A percentile compares a stretch with the other conserved stretches of the same genome.
phyloP scores from a whole-genome alignment of 2,113 vertebrate genomes.

The Gavia stellata region DNA sequence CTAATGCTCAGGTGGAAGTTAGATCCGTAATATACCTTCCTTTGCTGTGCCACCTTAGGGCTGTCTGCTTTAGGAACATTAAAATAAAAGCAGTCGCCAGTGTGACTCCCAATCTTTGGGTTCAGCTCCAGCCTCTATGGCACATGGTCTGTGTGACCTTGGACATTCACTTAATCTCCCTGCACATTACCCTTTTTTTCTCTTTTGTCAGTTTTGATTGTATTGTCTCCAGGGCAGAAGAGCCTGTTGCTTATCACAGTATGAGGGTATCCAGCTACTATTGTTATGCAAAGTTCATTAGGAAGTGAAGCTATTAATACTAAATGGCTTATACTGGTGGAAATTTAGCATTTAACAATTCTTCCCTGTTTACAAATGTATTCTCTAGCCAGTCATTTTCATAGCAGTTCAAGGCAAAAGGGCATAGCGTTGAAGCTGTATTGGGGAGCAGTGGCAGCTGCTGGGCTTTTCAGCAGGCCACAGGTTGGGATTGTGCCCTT shows the following conservation, averaged over 20 bases:
- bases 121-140: background rate
- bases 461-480: background rate
- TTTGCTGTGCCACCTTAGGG: background rate
- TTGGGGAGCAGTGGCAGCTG: background rate
- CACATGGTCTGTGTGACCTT: background rate
- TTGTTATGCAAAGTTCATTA: slow-evolving; percentile 44
- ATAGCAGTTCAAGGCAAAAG: background rate
- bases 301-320: slow-evolving; percentile 3
- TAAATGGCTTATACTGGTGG: background rate
- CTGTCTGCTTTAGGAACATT: background rate
- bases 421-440: background rate
- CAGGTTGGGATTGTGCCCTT: background rate
- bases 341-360: background rate
- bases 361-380: background rate
- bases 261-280: background rate
- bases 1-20: background rate
- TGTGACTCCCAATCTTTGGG: background rate
- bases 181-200: background rate
- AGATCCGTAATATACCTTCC: background rate
- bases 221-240: background rate
- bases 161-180: background rate
- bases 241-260: slow-evolving; percentile 30
- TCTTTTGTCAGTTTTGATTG: slow-evolving; percentile 1
- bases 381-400: background rate
- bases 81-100: background rate